Base-by-base conservation (phyloP, 2,113 vertebrate genomes). In the Larimichthys polyactis region DNA sequence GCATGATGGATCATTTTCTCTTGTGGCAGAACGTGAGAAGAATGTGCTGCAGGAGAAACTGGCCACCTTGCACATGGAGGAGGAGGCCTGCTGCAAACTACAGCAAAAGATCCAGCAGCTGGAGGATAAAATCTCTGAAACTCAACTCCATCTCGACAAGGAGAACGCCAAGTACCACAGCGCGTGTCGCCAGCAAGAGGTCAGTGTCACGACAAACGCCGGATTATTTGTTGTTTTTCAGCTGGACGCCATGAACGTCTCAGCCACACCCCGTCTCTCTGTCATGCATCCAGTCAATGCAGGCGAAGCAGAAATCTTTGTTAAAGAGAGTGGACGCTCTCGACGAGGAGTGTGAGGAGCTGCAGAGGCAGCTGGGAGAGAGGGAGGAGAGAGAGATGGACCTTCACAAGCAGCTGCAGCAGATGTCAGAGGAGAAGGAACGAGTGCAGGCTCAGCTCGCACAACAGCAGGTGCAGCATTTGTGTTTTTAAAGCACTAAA, bases 161-260 rank as follows among this genome's bases (percentile, higher is more conserved):
- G 97, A 99, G 91, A 96, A 88, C 12, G 96, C 95, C 86, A 96
- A 94, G 3, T 96, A 95, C 9, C 92, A 94, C 32, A 98, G 96
- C 69, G 84, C 96, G 32, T 89, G 94, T 81, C 95, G 90, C 69
- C 96, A 97, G 2, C 94, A 96, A 84, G 96, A 99, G 97, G 98
- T 98, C 82, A 73, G 93, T 75, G 62, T 70, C 58, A 54, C 40
- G 48, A 24, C 19, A 48, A 57, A 59, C n/a, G 29, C 0, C 5
- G 2, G 19, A 24, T 32, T 27, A 54, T 63, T 44, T 52, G 11
- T 62, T 78, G 32, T 49, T 78, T 46, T 59, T 58, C 44, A 24
- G 55, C n/a, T 64, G 15, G 11, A 58, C 11, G 55, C 29, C 16
- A 60, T 46, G 11, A 60, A 14, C 8, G 29, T 22, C 40, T 46